Evolutionary conservation across 2,113 vertebrate genomes (phyloP).

Genomic region (Alectura lathami): DNA sequence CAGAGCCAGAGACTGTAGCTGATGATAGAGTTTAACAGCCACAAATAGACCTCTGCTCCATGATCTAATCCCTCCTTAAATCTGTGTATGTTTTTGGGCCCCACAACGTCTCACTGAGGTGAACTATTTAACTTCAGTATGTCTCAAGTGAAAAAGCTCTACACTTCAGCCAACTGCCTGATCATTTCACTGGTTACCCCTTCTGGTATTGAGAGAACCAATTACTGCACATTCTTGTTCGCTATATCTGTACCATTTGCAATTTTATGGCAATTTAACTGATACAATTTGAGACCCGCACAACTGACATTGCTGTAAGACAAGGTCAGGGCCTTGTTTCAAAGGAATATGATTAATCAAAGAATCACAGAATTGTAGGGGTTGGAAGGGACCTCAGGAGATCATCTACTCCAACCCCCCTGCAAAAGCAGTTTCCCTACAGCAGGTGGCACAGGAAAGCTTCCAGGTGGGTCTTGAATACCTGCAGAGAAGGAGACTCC

Average conservation of each 20-base stretch:
- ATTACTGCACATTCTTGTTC: not conserved
- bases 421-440: too few relatives aligned
- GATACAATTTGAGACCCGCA: not conserved
- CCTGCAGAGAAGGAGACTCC: too few relatives aligned
- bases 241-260: not conserved
- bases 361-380: too few relatives aligned
- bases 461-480: too few relatives aligned
- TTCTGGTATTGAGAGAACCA: not conserved
- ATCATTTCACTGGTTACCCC: not conserved
- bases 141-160: not conserved
- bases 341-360: not conserved
- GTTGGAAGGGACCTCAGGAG: too few relatives aligned
- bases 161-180: not conserved
- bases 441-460: too few relatives aligned
- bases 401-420: too few relatives aligned
- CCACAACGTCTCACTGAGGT: not conserved
- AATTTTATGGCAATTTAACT: slow-evolving; percentile 1
- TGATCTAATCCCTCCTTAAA: slow-evolving; percentile 16
- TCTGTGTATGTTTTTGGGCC: not conserved
- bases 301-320: not conserved
- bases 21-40: not conserved
- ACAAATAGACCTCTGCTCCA: not conserved
- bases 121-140: not conserved
- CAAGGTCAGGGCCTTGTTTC: not conserved
- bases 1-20: not conserved